Conservation (phyloP, 2,797 vertebrate genomes). For the Morelia viridis region DNA sequence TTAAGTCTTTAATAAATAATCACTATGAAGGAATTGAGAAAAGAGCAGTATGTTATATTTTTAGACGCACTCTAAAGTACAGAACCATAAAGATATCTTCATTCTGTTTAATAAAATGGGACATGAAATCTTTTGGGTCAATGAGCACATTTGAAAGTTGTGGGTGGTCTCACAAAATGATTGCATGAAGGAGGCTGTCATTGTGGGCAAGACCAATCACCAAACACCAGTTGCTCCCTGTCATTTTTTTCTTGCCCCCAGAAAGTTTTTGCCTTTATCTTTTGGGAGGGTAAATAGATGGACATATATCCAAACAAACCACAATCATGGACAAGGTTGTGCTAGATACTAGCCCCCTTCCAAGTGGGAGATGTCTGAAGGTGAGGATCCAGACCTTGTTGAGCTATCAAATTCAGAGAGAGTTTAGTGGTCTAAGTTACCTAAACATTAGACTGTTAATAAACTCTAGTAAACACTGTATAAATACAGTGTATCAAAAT, state of each 20-base stretch:
- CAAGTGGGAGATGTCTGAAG: neutral
- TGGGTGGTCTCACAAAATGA: neutral
- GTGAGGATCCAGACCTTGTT: neutral
- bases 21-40: conserved; percentile 56
- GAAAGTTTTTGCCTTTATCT: neutral
- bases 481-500: neutral
- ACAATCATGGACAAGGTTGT: neutral
- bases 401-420: neutral
- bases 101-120: conserved; percentile 43
- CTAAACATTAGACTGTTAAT: neutral
- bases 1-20: conserved; percentile 49
- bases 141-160: neutral
- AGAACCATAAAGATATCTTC: conserved; percentile 48
- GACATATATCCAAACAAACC: neutral
- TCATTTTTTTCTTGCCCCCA: neutral
- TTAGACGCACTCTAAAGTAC: conserved; percentile 55
- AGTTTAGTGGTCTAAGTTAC: neutral
- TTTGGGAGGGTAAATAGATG: neutral
- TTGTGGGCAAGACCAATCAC: neutral
- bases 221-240: neutral
- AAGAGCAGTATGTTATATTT: conserved; percentile 47
- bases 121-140: neutral
- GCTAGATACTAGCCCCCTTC: neutral
- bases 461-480: neutral
- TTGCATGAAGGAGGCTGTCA: neutral